Percentiles rank a stretch among this genome's conserved stretches.
phyloP scores from a whole-genome alignment of 2,113 vertebrate genomes.

The Oplegnathus fasciatus region DNA sequence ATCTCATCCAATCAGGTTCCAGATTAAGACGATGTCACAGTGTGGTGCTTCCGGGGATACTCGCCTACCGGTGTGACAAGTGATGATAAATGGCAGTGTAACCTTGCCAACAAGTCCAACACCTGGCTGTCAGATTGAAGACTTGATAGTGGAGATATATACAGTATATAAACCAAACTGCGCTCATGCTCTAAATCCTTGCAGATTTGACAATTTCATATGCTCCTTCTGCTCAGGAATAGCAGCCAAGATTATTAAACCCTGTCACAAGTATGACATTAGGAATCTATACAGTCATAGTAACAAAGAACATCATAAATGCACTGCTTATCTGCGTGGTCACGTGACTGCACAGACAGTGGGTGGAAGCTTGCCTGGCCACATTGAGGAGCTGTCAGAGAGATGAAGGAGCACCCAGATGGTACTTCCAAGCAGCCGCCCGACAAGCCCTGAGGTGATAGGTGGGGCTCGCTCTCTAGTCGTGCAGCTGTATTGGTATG shows the following conservation, averaged over 20 bases:
- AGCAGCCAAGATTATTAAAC: slow-evolving; percentile 17
- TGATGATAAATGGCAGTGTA: slow-evolving; percentile 66
- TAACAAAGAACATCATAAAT: neutral
- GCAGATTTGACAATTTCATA: slow-evolving; percentile 8
- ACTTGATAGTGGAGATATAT: slow-evolving; percentile 69
- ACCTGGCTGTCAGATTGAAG: slow-evolving; percentile 84
- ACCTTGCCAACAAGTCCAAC: slow-evolving; percentile 73
- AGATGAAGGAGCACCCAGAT: slow-evolving; percentile 84
- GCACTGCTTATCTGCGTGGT: slow-evolving; percentile 12
- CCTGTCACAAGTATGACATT: slow-evolving; percentile 1
- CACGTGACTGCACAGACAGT: slow-evolving; percentile 46
- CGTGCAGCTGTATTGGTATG: slow-evolving; percentile 74
- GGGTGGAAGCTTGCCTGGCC: slow-evolving; percentile 58
- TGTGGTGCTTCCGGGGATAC: slow-evolving; percentile 30
- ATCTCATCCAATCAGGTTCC: slow-evolving; percentile 37
- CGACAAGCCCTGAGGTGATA: slow-evolving; percentile 74
- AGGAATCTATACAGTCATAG: slow-evolving; percentile 15
- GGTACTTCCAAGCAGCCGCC: slow-evolving; percentile 82
- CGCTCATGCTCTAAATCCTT: neutral
- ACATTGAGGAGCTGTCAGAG: slow-evolving; percentile 67
- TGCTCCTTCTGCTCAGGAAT: neutral
- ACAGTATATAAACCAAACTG: slow-evolving; percentile 16
- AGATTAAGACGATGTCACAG: slow-evolving; percentile 45
- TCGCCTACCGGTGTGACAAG: slow-evolving; percentile 68
- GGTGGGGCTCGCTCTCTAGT: slow-evolving; percentile 69